phyloP scores from a whole-genome alignment of 2,113 vertebrate genomes.

The Marmota monax region DNA sequence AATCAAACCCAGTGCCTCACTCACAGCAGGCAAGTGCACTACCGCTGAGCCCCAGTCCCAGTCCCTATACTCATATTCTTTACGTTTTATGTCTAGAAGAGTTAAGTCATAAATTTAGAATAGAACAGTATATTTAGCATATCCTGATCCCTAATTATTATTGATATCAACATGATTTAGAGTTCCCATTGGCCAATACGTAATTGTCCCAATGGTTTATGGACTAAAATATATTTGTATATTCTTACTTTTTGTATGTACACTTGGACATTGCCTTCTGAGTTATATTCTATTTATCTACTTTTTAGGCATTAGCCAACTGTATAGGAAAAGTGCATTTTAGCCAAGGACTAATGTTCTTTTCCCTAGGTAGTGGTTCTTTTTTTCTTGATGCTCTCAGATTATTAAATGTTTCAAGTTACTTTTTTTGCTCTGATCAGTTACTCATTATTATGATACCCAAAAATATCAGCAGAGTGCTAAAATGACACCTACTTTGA shows the following conservation, averaged over 20 bases:
- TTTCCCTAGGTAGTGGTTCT: slow-evolving; percentile 64
- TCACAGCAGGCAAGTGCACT: too few species aligned
- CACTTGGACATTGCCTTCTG: slow-evolving; percentile 52
- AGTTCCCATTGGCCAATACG: slow-evolving; percentile 74
- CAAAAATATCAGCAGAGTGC: slow-evolving; percentile 69
- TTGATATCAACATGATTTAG: slow-evolving; percentile 47
- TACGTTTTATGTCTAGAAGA: slow-evolving; percentile 42
- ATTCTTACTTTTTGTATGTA: slow-evolving; percentile 58
- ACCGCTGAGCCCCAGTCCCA: too few species aligned
- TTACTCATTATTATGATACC: slow-evolving; percentile 83
- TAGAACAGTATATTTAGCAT: slow-evolving; percentile 68
- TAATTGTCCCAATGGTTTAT: too few species aligned
- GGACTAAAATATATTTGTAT: too few species aligned
- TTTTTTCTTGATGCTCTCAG: slow-evolving; percentile 79
- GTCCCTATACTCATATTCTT: slow-evolving; percentile 13
- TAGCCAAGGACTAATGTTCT: slow-evolving; percentile 61
- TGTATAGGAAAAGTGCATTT: slow-evolving; percentile 48
- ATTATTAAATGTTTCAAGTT: slow-evolving; percentile 86
- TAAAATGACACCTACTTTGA: slow-evolving; percentile 69
- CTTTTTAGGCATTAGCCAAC: slow-evolving; percentile 46
- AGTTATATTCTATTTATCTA: slow-evolving; percentile 55
- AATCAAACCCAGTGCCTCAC: too few species aligned
- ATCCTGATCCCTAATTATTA: slow-evolving; percentile 24
- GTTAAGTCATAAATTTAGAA: slow-evolving; percentile 70
- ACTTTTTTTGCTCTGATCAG: slow-evolving; percentile 83